Conservation (phyloP, 2,888 invertebrate genomes). For the Dugesia japonica region DNA sequence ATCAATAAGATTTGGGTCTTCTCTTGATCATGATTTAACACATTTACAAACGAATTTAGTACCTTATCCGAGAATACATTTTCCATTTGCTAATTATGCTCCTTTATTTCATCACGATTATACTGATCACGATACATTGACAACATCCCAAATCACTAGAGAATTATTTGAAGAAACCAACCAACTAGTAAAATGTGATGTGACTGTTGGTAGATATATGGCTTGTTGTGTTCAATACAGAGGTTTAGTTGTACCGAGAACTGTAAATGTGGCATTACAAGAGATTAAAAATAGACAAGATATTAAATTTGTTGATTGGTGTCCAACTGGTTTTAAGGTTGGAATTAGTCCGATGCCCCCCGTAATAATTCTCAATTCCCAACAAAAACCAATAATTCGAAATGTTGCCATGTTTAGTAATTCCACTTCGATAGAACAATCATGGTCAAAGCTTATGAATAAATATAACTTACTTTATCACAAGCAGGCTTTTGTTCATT, state of each 20-base stretch:
- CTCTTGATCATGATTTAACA: constrained; percentile 50
- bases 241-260: constrained; percentile 38
- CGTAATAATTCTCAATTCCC: constrained; percentile 54
- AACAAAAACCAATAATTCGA: constrained; percentile 54
- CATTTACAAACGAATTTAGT: constrained; percentile 48
- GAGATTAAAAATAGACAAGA: constrained; percentile 76
- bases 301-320: constrained; percentile 66
- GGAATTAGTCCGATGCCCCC: constrained; percentile 51
- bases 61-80: constrained; percentile 59
- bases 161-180: constrained; percentile 41
- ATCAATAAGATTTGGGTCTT: constrained; percentile 49
- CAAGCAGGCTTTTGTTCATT: constrained; percentile 42
- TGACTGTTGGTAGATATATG: constrained; percentile 38
- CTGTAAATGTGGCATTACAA: constrained; percentile 42
- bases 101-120: constrained; percentile 40
- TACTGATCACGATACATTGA: constrained; percentile 41
- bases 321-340: constrained; percentile 62
- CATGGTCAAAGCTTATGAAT: constrained; percentile 45
- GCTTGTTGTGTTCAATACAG: constrained; percentile 38
- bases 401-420: constrained; percentile 50
- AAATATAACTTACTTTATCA: constrained; percentile 41
- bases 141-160: constrained; percentile 41
- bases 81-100: constrained; percentile 63
- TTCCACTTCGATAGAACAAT: constrained; percentile 50
- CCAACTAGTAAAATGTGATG: constrained; percentile 39